Percentiles rank a stretch among this genome's conserved stretches.
These are phyloP conservation scores for Esox masquinongy DNA, from an alignment of 2,797 vertebrate species.

Conservation along the genomic window DNA sequence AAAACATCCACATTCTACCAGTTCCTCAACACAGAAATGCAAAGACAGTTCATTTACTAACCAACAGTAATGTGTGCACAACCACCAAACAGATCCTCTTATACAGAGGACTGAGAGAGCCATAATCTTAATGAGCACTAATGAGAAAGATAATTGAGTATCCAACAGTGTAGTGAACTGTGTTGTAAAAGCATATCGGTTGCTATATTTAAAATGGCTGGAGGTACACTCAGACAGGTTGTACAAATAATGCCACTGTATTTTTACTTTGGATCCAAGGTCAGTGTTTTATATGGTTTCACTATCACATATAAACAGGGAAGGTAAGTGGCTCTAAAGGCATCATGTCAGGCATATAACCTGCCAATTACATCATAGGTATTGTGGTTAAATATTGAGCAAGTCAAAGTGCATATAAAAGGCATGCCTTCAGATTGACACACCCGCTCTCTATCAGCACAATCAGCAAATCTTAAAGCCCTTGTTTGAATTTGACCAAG, in stretches of 20 bases:
- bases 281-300: constrained; percentile 12
- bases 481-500: constrained; percentile 20
- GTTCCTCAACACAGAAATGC: neutral
- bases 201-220: constrained; percentile 11
- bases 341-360: constrained; percentile 28
- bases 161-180: neutral
- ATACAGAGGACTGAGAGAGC: neutral
- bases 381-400: neutral
- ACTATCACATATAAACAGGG: constrained; percentile 1
- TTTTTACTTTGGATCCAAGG: neutral
- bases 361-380: constrained; percentile 35
- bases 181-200: constrained; percentile 3
- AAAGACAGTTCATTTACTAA: neutral
- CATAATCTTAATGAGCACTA: neutral
- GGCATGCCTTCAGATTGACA: neutral
- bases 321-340: neutral
- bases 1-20: neutral
- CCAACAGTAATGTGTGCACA: neutral
- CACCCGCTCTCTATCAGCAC: neutral
- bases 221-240: neutral
- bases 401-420: neutral
- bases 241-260: constrained; percentile 7
- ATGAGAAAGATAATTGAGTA: neutral
- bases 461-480: neutral
- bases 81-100: neutral